Conservation (phyloP, 2,797 vertebrate genomes). For the Emys orbicularis region DNA sequence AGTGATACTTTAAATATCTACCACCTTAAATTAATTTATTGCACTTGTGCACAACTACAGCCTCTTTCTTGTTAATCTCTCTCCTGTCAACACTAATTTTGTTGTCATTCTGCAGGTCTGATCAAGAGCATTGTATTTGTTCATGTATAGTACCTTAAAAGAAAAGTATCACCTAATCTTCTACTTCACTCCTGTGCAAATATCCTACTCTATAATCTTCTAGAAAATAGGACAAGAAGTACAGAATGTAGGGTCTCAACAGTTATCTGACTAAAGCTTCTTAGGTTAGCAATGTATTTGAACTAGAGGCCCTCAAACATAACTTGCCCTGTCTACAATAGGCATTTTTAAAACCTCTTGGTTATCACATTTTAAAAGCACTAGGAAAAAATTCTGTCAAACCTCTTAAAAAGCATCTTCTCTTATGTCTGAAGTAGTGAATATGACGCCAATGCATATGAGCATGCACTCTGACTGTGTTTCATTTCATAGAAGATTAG, state of each 20-base stretch:
- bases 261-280: not conserved
- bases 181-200: accelerated
- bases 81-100: accelerated
- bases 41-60: accelerated
- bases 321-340: not conserved
- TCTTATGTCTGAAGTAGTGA: no score
- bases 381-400: no score
- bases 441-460: no score
- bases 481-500: no score
- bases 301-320: no score
- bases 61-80: not conserved
- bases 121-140: not conserved
- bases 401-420: no score
- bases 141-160: not conserved
- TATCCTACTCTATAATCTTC: not conserved
- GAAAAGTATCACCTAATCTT: not conserved
- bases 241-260: not conserved
- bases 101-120: accelerated
- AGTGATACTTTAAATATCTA: not conserved
- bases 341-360: not conserved
- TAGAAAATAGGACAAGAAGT: not conserved
- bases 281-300: no score
- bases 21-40: not conserved
- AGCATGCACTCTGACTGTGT: no score
- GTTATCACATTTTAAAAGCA: no score